Evolutionary conservation across 2,888 invertebrate species (phyloP).

Genomic region (Caenorhabditis wallacei): DNA sequence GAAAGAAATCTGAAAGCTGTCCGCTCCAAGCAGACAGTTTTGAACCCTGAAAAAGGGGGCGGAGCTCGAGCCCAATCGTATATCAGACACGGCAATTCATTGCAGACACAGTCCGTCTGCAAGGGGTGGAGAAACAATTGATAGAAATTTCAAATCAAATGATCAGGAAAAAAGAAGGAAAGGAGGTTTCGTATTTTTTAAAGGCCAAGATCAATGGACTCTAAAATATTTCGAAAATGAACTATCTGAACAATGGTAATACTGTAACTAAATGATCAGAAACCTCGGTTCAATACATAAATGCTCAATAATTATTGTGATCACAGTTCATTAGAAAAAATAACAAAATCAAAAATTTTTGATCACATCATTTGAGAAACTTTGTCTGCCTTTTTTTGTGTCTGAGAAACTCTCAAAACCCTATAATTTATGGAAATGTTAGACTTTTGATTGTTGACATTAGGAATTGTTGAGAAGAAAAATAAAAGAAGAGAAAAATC

Average conservation of each 20-base stretch:
- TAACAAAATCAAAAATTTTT: background rate
- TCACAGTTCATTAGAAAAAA: background rate
- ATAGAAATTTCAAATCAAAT: too few relatives aligned
- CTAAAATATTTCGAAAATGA: too few relatives aligned
- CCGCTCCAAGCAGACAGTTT: background rate
- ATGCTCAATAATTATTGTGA: too few relatives aligned
- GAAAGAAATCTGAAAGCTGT: background rate
- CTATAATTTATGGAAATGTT: background rate
- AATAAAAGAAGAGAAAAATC: background rate
- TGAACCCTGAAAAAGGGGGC: background rate
- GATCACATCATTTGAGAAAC: conserved; percentile 2
- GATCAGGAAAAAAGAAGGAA: too few relatives aligned
- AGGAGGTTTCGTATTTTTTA: too few relatives aligned
- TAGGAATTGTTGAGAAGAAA: background rate
- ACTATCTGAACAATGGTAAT: too few relatives aligned
- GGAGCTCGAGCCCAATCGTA: background rate
- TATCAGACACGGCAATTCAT: background rate
- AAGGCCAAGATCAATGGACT: too few relatives aligned
- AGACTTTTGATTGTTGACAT: background rate
- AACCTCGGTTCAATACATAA: too few relatives aligned
- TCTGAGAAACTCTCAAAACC: background rate
- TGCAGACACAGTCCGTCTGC: background rate
- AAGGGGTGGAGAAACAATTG: background rate
- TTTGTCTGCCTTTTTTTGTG: conserved; percentile 5
- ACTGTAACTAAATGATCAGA: too few relatives aligned